Percentiles rank a stretch among this genome's conserved stretches.
phyloP scores from a whole-genome alignment of 2,113 vertebrate genomes.

The Campylomormyrus tamandua region DNA sequence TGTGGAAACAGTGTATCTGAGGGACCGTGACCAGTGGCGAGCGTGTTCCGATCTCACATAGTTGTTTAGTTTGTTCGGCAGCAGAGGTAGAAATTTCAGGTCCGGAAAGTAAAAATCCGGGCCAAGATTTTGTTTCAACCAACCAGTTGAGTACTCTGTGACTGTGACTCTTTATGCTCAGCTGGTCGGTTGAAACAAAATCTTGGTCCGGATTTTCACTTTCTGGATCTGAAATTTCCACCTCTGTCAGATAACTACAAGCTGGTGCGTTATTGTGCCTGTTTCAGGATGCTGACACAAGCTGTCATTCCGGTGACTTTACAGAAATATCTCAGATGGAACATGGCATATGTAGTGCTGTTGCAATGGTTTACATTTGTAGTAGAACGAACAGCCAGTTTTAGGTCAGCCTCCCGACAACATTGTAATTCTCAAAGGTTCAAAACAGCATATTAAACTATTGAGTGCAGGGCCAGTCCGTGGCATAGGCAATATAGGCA shows the following conservation, averaged over 20 bases:
- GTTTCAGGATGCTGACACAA: background rate
- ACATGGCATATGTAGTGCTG: background rate
- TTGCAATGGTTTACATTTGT: background rate
- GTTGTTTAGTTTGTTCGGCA: background rate
- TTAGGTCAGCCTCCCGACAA: background rate
- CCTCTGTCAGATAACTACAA: background rate
- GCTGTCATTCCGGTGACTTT: background rate
- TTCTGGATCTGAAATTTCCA: background rate
- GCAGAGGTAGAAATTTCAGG: background rate
- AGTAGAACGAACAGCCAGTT: background rate
- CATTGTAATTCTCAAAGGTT: background rate
- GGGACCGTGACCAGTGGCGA: background rate
- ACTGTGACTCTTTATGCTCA: background rate
- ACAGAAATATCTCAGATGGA: background rate
- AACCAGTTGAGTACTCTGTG: background rate
- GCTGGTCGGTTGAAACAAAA: background rate
- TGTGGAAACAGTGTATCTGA: background rate
- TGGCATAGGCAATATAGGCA: no score
- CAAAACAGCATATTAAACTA: background rate
- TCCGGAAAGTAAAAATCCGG: background rate
- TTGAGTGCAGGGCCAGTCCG: background rate
- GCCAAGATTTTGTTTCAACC: background rate
- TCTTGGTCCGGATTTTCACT: background rate
- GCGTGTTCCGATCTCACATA: background rate
- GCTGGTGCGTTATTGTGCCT: background rate